Evolutionary conservation across 1,140 invertebrate species (phyloP), one percentile per base, ranked within the genome.

Genomic region (Saccostrea echinata): DNA sequence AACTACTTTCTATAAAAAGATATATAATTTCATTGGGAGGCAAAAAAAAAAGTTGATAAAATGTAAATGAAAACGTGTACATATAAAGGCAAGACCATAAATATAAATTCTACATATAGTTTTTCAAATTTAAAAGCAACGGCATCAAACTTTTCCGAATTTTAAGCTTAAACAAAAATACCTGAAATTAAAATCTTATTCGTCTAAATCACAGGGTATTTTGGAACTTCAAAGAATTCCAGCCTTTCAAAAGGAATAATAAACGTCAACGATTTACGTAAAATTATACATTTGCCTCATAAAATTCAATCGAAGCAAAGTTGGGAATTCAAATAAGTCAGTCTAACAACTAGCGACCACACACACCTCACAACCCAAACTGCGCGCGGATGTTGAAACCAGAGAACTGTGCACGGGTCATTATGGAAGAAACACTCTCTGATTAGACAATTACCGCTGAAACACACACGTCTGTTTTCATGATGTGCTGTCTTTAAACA

Each of bases 251-350:
- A 76, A 30, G 27, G 68, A 76, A 76, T 76, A 76, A 76, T 76
- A 76, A 76, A 76, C 68, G 68, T 76, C 68, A 76, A 18, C 30
- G 68, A 76, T 76, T 76, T 76, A 76, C 68, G 68, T 76, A 76
- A 76, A 76, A 76, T 76, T 76, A 76, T 76, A 76, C 68, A 76
- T 76, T 76, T 76, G 68, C 68, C 68, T 76, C 68, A 76, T 76
- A 76, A 76, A 76, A 76, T 76, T 76, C 68, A 76, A 76, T 76
- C 27, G 68, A 76, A 76, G 68, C 68, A 76, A 76, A 76, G 68
- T 76, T 76, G 27, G 30, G 68, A 76, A 76, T 76, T 76, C 68
- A 76, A 76, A 76, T 76, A 76, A 76, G 68, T 76, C 33, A 30
- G 68, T 76, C 68, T 76, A 76, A 76, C 68, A 76, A 76, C 68